phyloP scores from a whole-genome alignment of 23 tunicate species.

The Trididemnum clinides region DNA sequence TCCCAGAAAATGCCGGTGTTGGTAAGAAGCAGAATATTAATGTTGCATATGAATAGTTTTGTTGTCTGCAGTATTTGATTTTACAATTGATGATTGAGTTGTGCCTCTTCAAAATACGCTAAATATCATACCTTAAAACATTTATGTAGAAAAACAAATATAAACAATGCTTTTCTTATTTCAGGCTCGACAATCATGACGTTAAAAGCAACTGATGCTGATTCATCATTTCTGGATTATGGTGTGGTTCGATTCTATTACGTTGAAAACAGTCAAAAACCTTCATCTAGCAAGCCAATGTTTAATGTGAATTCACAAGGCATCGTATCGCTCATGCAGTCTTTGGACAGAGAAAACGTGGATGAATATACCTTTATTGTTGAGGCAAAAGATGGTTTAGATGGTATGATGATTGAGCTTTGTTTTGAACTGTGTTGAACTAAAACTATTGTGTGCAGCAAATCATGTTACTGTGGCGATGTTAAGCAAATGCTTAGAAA shows the following conservation, averaged over 20 bases:
- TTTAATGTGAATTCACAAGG: conserved; percentile 46
- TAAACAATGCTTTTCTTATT: background rate
- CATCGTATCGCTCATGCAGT: conserved; percentile 27
- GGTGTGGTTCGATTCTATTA: background rate
- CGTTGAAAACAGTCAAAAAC: background rate
- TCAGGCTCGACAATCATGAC: background rate
- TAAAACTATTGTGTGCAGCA: too few species aligned
- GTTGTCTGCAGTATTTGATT: background rate
- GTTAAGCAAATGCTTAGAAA: too few species aligned
- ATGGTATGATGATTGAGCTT: background rate
- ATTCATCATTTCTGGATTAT: background rate
- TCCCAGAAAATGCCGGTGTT: conserved; percentile 33
- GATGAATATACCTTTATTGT: conserved; percentile 42
- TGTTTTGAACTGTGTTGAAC: too few species aligned
- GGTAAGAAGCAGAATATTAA: conserved; percentile 9
- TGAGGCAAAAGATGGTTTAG: conserved; percentile 65
- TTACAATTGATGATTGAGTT: too few species aligned
- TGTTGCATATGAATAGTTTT: background rate
- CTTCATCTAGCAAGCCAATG: background rate
- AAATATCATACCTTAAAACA: background rate
- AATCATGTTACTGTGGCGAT: too few species aligned
- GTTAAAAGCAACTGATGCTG: conserved; percentile 47
- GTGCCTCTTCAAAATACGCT: too few species aligned
- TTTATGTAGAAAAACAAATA: background rate
- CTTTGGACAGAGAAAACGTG: conserved; percentile 60